A percentile compares a stretch with the other conserved stretches of the same genome.
Evolutionary conservation across 2,888 invertebrate genomes (phyloP).

Genomic region (Atethmia centrago): DNA sequence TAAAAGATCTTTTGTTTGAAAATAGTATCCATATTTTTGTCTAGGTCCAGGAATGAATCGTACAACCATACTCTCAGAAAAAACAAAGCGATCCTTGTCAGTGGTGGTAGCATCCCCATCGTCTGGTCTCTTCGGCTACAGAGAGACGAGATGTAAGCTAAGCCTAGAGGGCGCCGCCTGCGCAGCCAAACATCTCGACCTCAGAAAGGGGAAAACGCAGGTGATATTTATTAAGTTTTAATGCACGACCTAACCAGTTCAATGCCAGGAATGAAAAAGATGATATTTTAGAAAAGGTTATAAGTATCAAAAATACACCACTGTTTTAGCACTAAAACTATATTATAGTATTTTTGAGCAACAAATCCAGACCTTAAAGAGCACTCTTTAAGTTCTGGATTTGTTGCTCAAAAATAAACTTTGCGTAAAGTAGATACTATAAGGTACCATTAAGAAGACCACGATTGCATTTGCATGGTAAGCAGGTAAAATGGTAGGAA

Average conservation of each 20-base stretch:
- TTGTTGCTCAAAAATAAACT: background rate
- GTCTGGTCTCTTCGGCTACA: constrained; percentile 67
- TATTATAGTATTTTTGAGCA: no score
- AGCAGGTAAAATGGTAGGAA: background rate
- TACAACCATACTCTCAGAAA: constrained; percentile 77
- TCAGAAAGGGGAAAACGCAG: constrained; percentile 77
- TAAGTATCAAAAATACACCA: background rate
- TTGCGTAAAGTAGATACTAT: background rate
- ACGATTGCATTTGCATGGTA: background rate
- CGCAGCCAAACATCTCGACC: constrained; percentile 76
- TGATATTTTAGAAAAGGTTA: background rate
- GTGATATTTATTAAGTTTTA: constrained; percentile 62
- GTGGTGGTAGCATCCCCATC: constrained; percentile 77
- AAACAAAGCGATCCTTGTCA: constrained; percentile 74
- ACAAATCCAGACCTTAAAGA: no score
- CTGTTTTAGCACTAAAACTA: no score
- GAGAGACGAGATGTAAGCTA: constrained; percentile 76
- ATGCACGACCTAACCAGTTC: background rate
- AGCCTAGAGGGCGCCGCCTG: constrained; percentile 75
- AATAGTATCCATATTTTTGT: background rate
- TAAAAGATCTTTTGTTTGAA: no score
- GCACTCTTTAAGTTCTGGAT: background rate
- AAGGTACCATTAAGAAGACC: no score
- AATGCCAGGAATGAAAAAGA: background rate
- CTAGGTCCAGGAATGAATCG: constrained; percentile 86